Evolutionary conservation across 2,113 vertebrate species (phyloP).

Genomic region (Corydoras sp.): DNA sequence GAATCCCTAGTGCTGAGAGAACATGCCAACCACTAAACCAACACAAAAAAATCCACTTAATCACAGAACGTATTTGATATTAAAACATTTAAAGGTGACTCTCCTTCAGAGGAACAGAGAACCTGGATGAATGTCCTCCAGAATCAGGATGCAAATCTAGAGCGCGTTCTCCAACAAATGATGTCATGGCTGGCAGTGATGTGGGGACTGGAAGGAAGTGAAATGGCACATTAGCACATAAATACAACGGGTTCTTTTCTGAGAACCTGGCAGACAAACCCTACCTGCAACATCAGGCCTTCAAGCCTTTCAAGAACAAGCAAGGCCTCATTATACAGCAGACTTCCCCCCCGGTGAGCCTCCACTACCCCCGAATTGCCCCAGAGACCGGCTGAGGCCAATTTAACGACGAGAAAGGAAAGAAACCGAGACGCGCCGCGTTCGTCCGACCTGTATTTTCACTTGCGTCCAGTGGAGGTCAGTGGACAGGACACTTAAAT

Average conservation of each 20-base stretch:
- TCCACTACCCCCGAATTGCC: constrained; percentile 15
- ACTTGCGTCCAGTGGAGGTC: not conserved
- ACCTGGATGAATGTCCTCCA: not conserved
- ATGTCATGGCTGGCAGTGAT: constrained; percentile 23
- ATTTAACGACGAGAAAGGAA: constrained; percentile 15
- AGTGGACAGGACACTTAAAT: not conserved
- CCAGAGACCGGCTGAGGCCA: constrained; percentile 19
- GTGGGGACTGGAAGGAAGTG: not conserved
- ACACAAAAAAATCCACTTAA: too few relatives aligned
- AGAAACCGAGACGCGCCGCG: not conserved
- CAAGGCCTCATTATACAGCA: constrained; percentile 24
- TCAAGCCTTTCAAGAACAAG: constrained; percentile 15
- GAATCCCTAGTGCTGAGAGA: too few relatives aligned
- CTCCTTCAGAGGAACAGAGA: too few relatives aligned
- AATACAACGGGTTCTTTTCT: constrained; percentile 31
- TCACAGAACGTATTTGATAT: too few relatives aligned
- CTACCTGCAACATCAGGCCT: constrained; percentile 24
- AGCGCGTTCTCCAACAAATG: constrained; percentile 18
- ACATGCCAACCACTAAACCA: too few relatives aligned
- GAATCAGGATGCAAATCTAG: constrained; percentile 17
- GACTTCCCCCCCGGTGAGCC: constrained; percentile 12
- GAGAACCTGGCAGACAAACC: not conserved
- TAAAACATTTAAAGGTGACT: too few relatives aligned
- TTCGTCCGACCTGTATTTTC: not conserved
- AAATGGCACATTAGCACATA: constrained; percentile 50